Evolutionary conservation across 2,113 vertebrate species (phyloP), one percentile per base, ranked within the genome.

Genomic region (Cololabis saira): DNA sequence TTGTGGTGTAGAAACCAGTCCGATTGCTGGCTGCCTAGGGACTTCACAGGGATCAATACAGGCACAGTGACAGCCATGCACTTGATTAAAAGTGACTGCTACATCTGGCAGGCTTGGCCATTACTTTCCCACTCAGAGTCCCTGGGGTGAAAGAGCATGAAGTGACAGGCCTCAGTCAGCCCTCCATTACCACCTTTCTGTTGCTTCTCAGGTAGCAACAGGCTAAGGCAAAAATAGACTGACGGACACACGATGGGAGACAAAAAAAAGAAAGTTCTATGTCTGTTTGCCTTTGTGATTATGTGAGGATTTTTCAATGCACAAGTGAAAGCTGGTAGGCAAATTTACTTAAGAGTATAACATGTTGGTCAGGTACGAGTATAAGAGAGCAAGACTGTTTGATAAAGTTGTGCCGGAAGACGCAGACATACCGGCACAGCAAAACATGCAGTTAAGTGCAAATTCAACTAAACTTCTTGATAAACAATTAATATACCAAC

Each of bases 11-110:
- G 74, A 81, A 91, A 84, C 75, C 15, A 57, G 89, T 63, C 77
- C 78, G 77, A 87, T 87, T 74, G 79, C 82, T 72, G 61, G 56
- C 69, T 69, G 75, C 89, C 87, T 59, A 62, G 87, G 82, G 90
- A 81, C 80, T 82, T 91, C 68, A 77, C 83, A 54, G 65, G 72
- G 93, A 94, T 94, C 93, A 93, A 93, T 92, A 91, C 77, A 65
- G 78, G 68, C 58, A 58, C 87, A 90, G 80, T 92, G 92, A 94
- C 91, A 91, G 86, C 80, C 60, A 56, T 90, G 85, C 80, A 87
- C 89, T 92, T 91, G 92, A 94, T 93, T 94, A 92, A 93, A 94
- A 93, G 90, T 93, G 92, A 94, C 91, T 87, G 89, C 90, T 93
- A 92, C 92, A 93, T 93, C 91, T 92, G 89, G 90, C 90, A 92